Base-by-base conservation (phyloP, 2,797 vertebrate genomes). In the Megalops cyprinoides region DNA sequence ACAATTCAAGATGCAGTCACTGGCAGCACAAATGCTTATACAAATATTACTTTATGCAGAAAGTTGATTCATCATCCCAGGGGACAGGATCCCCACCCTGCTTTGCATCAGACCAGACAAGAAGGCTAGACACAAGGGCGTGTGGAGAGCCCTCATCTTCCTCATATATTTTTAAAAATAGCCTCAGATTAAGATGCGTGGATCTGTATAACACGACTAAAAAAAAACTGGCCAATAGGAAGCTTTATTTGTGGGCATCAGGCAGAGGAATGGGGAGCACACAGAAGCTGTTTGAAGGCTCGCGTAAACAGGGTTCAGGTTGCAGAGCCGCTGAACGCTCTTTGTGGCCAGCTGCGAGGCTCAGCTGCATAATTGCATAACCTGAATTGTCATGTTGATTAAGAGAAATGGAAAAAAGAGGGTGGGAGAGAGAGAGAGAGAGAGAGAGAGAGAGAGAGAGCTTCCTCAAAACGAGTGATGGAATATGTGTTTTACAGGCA, bases 341-440 rank as follows among this genome's bases (percentile, higher is more conserved):
- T 39, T 42, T 71, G 46, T 80, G 25, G 58, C 80, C 78, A 83
- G 84, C 85, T 83, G 84, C 75, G 84, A 46, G 44, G 28, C 76
- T 84, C 80, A 82, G 75, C 78, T 86, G 81, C 74, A 55, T 56
- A 74, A 74, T 83, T 83, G 78, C 44, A 51, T 80, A 79, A 81
- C 62, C 60, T 48, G n/a, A 58, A 75, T 71, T 60, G 51, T 42
- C 42, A 65, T 73, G 56, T 81, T 78, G 28, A 78, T 81, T 28
- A 65, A 31, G 39, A 74, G 12, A 49, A n/a, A 25, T 48, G 25
- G 9, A 34, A 48, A 62, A 12, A n/a, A n/a, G n/a, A n/a, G n/a
- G n/a, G n/a, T n/a, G n/a, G n/a, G 18, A 44, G 20, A 60, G 51
- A 56, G 28, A 60, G 34, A 3, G 46, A n/a, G 55, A 48, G 53